A percentile compares a stretch with the other conserved stretches of the same genome.
Conservation (phyloP, 2,888 invertebrate species). For the Athalia circularis region DNA sequence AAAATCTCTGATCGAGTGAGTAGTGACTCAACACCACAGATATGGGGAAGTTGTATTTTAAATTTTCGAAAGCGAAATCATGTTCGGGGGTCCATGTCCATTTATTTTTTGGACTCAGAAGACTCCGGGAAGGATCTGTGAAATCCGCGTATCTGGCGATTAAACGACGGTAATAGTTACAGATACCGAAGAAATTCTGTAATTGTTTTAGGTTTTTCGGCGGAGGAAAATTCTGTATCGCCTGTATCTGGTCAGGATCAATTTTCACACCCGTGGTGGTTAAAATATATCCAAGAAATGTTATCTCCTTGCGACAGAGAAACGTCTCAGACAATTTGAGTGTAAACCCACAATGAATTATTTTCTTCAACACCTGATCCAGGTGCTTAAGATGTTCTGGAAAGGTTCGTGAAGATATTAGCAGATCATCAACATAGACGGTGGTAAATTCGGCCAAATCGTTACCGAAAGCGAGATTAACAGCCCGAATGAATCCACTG, state of each 20-base stretch:
- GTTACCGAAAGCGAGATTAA: slow-evolving; percentile 16
- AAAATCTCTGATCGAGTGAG: not conserved
- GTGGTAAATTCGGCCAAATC: slow-evolving; percentile 30
- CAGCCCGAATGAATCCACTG: slow-evolving; percentile 18
- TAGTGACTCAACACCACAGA: slow-evolving; percentile 24
- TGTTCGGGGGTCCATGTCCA: not conserved
- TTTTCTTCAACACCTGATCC: slow-evolving; percentile 51
- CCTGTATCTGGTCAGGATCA: slow-evolving; percentile 49
- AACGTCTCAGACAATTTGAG: slow-evolving; percentile 54
- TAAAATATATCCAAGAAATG: slow-evolving; percentile 44
- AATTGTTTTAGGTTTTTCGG: slow-evolving; percentile 56
- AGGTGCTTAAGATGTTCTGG: slow-evolving; percentile 49
- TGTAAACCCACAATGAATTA: slow-evolving; percentile 53
- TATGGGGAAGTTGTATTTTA: slow-evolving; percentile 39
- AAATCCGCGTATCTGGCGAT: not conserved
- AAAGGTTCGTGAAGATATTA: slow-evolving; percentile 27
- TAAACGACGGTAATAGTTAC: slow-evolving; percentile 45
- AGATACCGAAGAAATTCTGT: slow-evolving; percentile 50
- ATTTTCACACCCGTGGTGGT: slow-evolving; percentile 12
- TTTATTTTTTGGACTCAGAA: too few relatives aligned
- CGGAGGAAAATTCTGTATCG: slow-evolving; percentile 54
- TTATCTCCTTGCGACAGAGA: slow-evolving; percentile 50
- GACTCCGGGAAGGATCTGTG: not conserved
- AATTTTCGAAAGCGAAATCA: not conserved
- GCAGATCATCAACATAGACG: slow-evolving; percentile 37